Conservation (phyloP, 1,140 invertebrate species). For the Varroa destructor region DNA sequence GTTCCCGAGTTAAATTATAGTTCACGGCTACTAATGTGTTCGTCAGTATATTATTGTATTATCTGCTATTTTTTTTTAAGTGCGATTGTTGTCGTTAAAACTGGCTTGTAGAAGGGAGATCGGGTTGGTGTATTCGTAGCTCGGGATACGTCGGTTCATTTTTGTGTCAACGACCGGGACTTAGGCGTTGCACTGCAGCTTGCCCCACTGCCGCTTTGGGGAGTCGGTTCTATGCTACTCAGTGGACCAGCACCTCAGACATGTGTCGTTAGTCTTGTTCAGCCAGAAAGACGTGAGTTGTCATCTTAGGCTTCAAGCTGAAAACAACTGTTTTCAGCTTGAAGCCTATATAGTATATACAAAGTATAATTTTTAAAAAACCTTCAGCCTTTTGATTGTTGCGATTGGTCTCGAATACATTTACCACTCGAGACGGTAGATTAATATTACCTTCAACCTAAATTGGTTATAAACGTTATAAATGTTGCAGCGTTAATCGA, state of each 20-base stretch:
- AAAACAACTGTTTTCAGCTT: no score
- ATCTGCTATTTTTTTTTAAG: neutral
- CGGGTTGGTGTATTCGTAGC: constrained; percentile 7
- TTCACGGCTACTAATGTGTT: no score
- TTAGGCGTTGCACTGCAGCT: neutral
- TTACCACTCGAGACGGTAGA: no score
- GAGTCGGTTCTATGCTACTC: constrained; percentile 4
- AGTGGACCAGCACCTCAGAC: constrained; percentile 10
- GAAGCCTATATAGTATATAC: no score
- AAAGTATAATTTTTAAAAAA: no score
- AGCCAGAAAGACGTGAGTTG: constrained; percentile 11
- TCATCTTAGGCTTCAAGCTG: neutral
- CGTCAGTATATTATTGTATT: neutral
- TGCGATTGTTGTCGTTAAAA: neutral
- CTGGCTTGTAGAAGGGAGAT: neutral
- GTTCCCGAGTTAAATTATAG: neutral
- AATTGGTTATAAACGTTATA: no score
- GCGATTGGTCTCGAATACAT: no score
- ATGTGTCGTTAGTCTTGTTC: constrained; percentile 23
- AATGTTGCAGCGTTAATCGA: neutral
- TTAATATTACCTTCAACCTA: no score
- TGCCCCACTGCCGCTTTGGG: constrained; percentile 16
- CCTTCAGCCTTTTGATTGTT: no score
- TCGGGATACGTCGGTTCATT: constrained; percentile 4
- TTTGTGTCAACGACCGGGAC: constrained; percentile 18